These are phyloP conservation scores for Aplodontia rufa DNA, from an alignment of 2,113 vertebrate genomes.

Conservation along the genomic window DNA sequence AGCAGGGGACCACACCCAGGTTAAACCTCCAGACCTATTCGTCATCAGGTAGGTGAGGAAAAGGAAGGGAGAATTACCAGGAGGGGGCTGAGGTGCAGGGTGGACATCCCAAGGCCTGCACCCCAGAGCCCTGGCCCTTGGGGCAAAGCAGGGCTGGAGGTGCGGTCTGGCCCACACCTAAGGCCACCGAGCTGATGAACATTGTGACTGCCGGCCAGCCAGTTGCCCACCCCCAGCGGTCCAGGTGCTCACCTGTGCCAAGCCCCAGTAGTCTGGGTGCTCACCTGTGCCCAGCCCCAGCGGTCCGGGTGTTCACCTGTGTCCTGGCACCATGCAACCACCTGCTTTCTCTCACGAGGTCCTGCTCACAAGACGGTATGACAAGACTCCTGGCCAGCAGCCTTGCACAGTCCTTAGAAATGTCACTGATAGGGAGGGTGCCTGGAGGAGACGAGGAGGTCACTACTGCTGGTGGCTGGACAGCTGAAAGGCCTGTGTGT, in stretches of 20 bases:
- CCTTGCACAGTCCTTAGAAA: not conserved
- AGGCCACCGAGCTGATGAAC: accelerated
- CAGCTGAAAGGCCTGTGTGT: not conserved
- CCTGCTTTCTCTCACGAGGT: not conserved
- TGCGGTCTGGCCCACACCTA: accelerated
- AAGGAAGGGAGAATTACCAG: not conserved
- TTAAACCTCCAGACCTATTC: too few species aligned
- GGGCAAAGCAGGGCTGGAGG: not conserved
- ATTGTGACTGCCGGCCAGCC: too few species aligned
- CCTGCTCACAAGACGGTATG: too few species aligned
- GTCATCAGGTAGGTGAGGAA: too few species aligned
- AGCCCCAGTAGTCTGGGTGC: not conserved
- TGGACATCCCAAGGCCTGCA: too few species aligned
- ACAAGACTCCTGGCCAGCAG: accelerated
- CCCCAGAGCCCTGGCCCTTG: not conserved
- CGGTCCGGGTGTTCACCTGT: not conserved
- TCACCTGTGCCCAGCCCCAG: not conserved
- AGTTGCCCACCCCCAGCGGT: not conserved
- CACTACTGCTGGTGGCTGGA: not conserved
- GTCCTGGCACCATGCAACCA: not conserved
- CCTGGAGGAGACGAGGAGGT: not conserved
- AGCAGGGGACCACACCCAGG: too few species aligned
- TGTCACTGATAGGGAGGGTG: not conserved
- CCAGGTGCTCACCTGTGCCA: not conserved
- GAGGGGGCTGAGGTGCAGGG: too few species aligned